Evolutionary conservation across 2,888 invertebrate genomes (phyloP), one percentile per base, ranked within the genome.

Genomic region (Drosophila pseudotalamancana): DNA sequence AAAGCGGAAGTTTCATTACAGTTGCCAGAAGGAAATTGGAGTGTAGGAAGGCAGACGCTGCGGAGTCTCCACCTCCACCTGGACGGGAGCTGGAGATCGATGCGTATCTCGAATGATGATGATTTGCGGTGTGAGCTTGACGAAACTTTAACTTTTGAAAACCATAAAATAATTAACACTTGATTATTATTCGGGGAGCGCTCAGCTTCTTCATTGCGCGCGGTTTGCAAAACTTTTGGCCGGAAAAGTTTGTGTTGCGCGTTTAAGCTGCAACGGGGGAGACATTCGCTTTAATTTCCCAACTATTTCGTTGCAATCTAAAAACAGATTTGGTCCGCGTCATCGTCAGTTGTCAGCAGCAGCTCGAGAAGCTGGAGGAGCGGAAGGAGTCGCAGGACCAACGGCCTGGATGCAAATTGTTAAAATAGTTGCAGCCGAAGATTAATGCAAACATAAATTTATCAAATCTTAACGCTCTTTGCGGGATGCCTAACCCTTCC

Each of bases 161-260:
- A 87, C 89, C 91, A 89, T 91, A 90, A 91, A 91, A 91, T 89
- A 91, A 91, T 91, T 91, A 91, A 87, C 91, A 89, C 87, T 89
- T 89, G 87, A 91, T 91, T 91, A 89, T 90, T 90, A 87, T 85
- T 80, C 78, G 61, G 91, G 90, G 91, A 90, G 76, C 88, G 77
- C 75, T 77, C 71, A 66, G 35, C 61, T n/a, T n/a, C n/a, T n/a
- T n/a, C n/a, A n/a, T n/a, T n/a, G 34, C 48, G 40, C 49, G 43
- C 40, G n/a, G n/a, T n/a, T n/a, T n/a, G 37, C 16, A 31, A 57
- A 73, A 77, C 61, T 72, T 54, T 64, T 14, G 39, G 21, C 53
- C 27, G n/a, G n/a, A n/a, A 60, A 68, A 63, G 57, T 83, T 77
- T 65, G 56, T 34, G n/a, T 57, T 21, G 21, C 21, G 37, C 35